A percentile compares a stretch with the other conserved stretches of the same genome.
Conservation (phyloP, 2,888 invertebrate species). For the Tenthredo mesomela region DNA sequence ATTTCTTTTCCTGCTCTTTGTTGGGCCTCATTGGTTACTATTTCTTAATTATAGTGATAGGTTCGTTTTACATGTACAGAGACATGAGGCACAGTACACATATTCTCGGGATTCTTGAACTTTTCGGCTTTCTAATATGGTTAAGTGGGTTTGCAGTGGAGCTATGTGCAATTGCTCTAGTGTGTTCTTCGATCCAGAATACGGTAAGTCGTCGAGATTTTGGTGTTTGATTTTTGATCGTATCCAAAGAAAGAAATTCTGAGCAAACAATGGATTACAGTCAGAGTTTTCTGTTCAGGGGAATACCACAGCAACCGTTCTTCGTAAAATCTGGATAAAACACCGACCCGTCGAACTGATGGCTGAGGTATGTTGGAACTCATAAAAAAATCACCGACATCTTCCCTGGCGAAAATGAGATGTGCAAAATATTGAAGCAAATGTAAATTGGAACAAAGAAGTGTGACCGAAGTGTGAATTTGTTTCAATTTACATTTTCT, state of each 20-base stretch:
- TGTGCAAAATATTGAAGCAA: too few relatives aligned
- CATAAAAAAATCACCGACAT: background rate
- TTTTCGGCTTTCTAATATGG: background rate
- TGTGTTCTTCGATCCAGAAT: background rate
- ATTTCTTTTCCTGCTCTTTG: background rate
- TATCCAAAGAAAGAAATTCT: background rate
- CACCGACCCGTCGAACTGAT: background rate
- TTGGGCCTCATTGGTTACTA: background rate
- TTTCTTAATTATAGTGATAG: background rate
- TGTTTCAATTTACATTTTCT: too few relatives aligned
- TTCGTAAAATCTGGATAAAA: background rate
- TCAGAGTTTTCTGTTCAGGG: background rate
- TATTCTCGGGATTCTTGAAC: background rate
- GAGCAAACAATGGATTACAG: background rate
- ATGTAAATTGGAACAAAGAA: too few relatives aligned
- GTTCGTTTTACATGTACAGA: background rate
- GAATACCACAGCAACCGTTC: background rate
- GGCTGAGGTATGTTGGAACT: conserved; percentile 1
- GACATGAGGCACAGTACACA: background rate
- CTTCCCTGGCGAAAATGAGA: too few relatives aligned
- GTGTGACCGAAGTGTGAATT: too few relatives aligned
- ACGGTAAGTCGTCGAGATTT: background rate
- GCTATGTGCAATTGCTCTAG: background rate
- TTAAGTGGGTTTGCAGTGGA: background rate
- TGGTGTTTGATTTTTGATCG: background rate